These are phyloP conservation scores for Drosophila glabriapex DNA, from an alignment of 2,888 invertebrate species.

Conservation along the genomic window DNA sequence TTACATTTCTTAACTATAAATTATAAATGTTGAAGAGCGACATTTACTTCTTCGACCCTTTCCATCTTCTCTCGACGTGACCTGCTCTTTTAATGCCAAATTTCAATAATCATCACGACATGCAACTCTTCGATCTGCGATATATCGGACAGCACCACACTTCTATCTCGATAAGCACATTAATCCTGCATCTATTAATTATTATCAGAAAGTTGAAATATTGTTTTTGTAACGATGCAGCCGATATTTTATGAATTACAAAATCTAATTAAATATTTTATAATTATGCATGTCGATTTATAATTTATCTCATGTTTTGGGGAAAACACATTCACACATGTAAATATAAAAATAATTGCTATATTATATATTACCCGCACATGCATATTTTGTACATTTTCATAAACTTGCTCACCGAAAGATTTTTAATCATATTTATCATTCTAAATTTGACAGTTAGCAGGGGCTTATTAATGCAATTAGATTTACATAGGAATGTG, in stretches of 20 bases:
- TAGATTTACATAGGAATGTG: neutral
- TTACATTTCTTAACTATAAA: neutral
- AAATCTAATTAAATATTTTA: neutral
- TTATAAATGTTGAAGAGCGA: neutral
- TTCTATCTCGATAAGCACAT: neutral
- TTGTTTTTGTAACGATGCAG: neutral
- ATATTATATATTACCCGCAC: neutral
- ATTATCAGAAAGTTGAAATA: neutral
- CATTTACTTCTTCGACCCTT: neutral
- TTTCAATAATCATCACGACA: neutral
- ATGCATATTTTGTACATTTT: neutral
- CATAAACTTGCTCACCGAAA: neutral
- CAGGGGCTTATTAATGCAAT: neutral
- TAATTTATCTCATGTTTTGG: neutral
- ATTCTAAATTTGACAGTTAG: neutral
- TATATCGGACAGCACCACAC: neutral
- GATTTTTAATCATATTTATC: conserved; percentile 1
- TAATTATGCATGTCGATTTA: neutral
- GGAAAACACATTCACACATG: neutral
- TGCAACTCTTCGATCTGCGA: neutral
- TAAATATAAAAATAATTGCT: neutral
- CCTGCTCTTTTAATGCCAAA: neutral
- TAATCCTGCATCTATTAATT: too few species aligned
- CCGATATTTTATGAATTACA: neutral
- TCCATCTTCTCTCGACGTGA: neutral